These are phyloP conservation scores for Seira ritae DNA, from an alignment of 2,888 invertebrate species.

Conservation along the genomic window DNA sequence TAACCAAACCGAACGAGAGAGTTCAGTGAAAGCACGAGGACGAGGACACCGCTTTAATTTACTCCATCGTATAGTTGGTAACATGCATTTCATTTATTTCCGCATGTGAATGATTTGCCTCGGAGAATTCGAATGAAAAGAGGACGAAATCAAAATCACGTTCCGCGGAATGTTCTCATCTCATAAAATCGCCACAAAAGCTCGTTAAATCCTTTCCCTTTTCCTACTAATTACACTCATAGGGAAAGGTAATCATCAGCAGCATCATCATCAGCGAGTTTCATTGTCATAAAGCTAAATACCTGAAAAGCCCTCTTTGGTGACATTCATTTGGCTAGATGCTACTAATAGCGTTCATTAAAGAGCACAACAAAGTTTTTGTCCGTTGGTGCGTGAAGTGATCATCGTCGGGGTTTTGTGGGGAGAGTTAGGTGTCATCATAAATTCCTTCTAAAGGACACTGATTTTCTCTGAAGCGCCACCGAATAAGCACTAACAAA, in stretches of 20 bases:
- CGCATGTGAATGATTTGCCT: too few species aligned
- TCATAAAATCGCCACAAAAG: slow-evolving; percentile 11
- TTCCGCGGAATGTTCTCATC: background rate
- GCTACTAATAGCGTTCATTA: slow-evolving; percentile 34
- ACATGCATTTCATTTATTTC: too few species aligned
- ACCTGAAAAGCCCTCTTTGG: slow-evolving; percentile 24
- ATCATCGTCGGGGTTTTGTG: slow-evolving; percentile 19
- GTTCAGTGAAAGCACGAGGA: too few species aligned
- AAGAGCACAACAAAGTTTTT: slow-evolving; percentile 30
- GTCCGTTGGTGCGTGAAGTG: slow-evolving; percentile 31
- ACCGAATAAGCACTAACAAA: slow-evolving; percentile 4
- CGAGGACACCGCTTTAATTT: too few species aligned
- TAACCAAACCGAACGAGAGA: too few species aligned
- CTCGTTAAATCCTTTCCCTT: slow-evolving; percentile 28
- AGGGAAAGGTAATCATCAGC: background rate
- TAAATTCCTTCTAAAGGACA: slow-evolving; percentile 28
- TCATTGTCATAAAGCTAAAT: slow-evolving; percentile 16
- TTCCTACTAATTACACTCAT: slow-evolving; percentile 3
- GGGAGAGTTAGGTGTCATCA: slow-evolving; percentile 29
- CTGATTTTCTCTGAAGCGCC: slow-evolving; percentile 18
- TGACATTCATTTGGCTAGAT: slow-evolving; percentile 16
- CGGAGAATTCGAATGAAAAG: too few species aligned
- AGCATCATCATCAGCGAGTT: background rate
- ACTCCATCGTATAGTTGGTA: too few species aligned
- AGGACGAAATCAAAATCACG: too few species aligned